Evolutionary conservation across 2,888 invertebrate species (phyloP).

Genomic region (Eristalis tenax): DNA sequence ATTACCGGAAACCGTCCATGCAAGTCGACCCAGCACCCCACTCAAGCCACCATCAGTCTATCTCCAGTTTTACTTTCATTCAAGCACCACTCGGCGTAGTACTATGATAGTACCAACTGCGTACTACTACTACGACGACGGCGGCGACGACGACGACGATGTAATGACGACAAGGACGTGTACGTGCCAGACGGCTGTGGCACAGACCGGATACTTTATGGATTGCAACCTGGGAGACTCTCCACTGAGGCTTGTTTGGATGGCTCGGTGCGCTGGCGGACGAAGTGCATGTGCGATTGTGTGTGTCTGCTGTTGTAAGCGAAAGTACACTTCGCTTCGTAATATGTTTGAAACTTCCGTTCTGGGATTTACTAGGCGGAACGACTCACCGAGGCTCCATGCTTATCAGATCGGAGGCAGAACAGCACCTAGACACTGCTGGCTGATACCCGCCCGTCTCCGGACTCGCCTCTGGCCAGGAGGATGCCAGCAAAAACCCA

Average conservation of each 20-base stretch:
- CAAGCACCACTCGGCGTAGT: constrained; percentile 61
- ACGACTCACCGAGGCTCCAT: constrained; percentile 55
- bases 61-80: constrained; percentile 67
- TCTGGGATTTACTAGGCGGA: constrained; percentile 41
- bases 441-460: not conserved
- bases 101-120: constrained; percentile 54
- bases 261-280: constrained; percentile 18
- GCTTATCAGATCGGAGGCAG: constrained; percentile 61
- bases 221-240: constrained; percentile 62
- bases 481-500: not conserved
- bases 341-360: constrained; percentile 68
- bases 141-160: not conserved
- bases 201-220: constrained; percentile 65
- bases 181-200: constrained; percentile 68
- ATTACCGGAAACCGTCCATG: constrained; percentile 34
- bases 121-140: constrained; percentile 3
- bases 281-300: constrained; percentile 21
- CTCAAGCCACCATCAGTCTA: not conserved
- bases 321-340: constrained; percentile 64
- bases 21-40: constrained; percentile 34
- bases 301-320: constrained; percentile 53
- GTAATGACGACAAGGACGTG: constrained; percentile 20
- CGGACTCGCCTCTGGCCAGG: not conserved
- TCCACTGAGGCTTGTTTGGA: constrained; percentile 52
- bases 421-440: constrained; percentile 57